Percentiles rank a stretch among this genome's conserved stretches.
Conservation (phyloP, 2,888 invertebrate genomes). For the Cosmorhoe ocellata region DNA sequence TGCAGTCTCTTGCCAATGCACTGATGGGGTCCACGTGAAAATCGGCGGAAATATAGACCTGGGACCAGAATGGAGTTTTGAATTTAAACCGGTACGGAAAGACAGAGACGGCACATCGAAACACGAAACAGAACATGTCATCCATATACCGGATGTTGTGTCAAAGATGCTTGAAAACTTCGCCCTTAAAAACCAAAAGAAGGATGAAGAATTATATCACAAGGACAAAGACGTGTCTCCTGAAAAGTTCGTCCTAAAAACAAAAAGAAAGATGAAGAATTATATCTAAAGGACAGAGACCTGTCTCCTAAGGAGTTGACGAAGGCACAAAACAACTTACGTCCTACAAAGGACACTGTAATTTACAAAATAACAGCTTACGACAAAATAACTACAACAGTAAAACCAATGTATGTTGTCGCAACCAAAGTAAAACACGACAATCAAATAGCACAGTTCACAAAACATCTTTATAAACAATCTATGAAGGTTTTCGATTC, state of each 20-base stretch:
- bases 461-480: constrained; percentile 45
- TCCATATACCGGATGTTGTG: neutral
- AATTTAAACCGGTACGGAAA: constrained; percentile 26
- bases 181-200: neutral
- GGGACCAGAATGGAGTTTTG: constrained; percentile 48
- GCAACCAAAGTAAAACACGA: constrained; percentile 43
- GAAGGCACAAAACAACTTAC: neutral
- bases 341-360: too few species aligned
- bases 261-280: neutral
- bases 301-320: too few species aligned
- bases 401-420: constrained; percentile 16
- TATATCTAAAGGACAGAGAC: neutral
- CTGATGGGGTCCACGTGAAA: constrained; percentile 32
- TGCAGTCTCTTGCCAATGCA: neutral
- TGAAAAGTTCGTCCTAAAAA: neutral
- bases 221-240: neutral
- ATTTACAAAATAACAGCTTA: neutral
- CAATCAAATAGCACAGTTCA: constrained; percentile 43
- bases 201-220: neutral
- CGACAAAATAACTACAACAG: neutral
- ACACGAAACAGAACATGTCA: neutral
- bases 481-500: constrained; percentile 46
- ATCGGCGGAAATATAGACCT: constrained; percentile 48
- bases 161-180: neutral
- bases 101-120: neutral